Conservation (phyloP, 2,888 invertebrate genomes). For the Cynaeus angustus region DNA sequence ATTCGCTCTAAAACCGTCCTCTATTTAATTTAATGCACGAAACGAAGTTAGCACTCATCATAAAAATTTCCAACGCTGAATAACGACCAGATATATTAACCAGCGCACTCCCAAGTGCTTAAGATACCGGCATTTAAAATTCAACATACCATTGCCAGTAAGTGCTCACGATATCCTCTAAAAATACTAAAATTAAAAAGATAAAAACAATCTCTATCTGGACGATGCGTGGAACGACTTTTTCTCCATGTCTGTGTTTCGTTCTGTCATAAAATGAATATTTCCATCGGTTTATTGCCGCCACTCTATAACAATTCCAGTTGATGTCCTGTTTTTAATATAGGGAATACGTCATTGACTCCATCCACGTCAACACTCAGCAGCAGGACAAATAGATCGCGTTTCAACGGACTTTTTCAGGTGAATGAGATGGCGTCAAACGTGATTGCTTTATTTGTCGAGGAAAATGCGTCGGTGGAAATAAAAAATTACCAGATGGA, state of each 20-base stretch:
- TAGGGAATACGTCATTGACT: slow-evolving; percentile 28
- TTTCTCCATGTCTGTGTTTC: slow-evolving; percentile 6
- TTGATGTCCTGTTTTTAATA: slow-evolving; percentile 39
- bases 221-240: slow-evolving; percentile 6
- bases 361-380: slow-evolving; percentile 31
- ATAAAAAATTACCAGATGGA: background rate
- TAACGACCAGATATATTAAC: slow-evolving; percentile 37
- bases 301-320: slow-evolving; percentile 25
- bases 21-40: slow-evolving; percentile 26
- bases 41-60: slow-evolving; percentile 31
- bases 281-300: slow-evolving; percentile 31
- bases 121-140: slow-evolving; percentile 34
- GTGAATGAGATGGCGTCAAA: slow-evolving; percentile 13
- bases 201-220: slow-evolving; percentile 12
- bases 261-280: slow-evolving; percentile 22
- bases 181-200: slow-evolving; percentile 32
- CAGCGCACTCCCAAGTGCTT: slow-evolving; percentile 13
- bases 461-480: background rate
- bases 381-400: slow-evolving; percentile 35
- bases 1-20: slow-evolving; percentile 17
- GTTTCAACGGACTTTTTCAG: slow-evolving; percentile 29
- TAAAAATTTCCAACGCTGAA: slow-evolving; percentile 32
- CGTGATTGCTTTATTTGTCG: slow-evolving; percentile 4
- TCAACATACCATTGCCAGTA: slow-evolving; percentile 26
- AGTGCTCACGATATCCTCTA: slow-evolving; percentile 31